A percentile compares a stretch with the other conserved stretches of the same genome.
These are phyloP conservation scores for Potamarius usumacintae DNA, from an alignment of 2,113 vertebrate species.

Conservation along the genomic window DNA sequence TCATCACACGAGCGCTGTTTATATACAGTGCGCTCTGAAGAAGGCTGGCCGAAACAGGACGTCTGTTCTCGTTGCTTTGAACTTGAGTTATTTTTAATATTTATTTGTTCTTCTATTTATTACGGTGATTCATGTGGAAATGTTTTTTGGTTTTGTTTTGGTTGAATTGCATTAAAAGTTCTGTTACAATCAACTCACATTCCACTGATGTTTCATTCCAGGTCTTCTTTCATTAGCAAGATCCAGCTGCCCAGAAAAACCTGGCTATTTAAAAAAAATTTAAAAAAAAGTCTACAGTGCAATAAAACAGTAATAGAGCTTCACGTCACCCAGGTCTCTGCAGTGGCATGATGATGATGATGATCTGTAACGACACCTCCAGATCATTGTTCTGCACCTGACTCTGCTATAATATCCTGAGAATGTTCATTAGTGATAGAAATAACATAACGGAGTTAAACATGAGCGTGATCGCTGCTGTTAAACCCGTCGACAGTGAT, in stretches of 20 bases:
- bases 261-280: no score
- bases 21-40: not conserved
- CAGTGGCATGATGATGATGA: not conserved
- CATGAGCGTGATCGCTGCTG: not conserved
- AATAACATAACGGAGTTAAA: not conserved
- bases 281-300: no score
- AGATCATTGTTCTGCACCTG: not conserved
- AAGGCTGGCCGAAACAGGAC: not conserved
- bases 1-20: not conserved
- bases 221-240: not conserved
- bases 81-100: not conserved
- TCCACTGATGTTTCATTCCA: not conserved
- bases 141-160: not conserved
- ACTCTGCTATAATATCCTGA: no score
- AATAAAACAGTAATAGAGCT: no score
- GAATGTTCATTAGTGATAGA: no score
- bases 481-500: no score
- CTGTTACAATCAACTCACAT: not conserved
- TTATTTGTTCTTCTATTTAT: not conserved
- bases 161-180: constrained; percentile 10
- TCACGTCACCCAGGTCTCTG: not conserved
- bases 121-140: not conserved
- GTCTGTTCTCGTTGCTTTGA: not conserved
- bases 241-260: not conserved
- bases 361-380: not conserved